These are phyloP conservation scores for Sminthopsis crassicaudata DNA, from an alignment of 2,113 vertebrate species.

Conservation along the genomic window DNA sequence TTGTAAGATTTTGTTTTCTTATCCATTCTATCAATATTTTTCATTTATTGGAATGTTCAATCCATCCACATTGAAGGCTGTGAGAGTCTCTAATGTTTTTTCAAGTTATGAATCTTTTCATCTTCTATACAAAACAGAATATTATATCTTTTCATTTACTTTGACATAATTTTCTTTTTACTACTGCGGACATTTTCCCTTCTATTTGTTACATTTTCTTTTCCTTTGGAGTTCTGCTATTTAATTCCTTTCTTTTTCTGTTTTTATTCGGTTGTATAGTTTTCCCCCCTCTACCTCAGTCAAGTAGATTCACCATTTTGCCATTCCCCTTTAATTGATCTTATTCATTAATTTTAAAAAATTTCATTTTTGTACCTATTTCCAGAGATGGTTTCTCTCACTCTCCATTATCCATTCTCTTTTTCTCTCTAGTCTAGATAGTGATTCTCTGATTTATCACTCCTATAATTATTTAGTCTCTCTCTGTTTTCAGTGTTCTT, in stretches of 20 bases:
- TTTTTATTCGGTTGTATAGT: neutral
- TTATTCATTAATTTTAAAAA: neutral
- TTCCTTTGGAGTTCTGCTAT: neutral
- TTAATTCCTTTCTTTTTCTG: neutral
- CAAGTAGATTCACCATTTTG: neutral
- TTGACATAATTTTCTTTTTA: neutral
- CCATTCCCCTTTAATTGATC: too few relatives aligned
- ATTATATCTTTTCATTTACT: neutral
- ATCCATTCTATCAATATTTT: neutral
- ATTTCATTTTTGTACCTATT: neutral
- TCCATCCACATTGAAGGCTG: neutral
- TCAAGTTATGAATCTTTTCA: neutral
- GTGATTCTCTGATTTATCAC: neutral
- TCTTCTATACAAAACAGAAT: neutral
- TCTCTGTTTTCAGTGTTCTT: neutral
- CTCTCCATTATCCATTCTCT: neutral
- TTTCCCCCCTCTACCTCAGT: neutral
- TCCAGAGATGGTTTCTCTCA: neutral
- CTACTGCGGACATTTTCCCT: neutral
- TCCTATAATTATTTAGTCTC: neutral
- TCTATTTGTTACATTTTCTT: neutral
- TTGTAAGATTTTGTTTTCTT: neutral
- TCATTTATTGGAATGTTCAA: neutral
- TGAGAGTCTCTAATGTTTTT: neutral
- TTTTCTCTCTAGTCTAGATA: neutral